These are phyloP conservation scores for Caenorhabditis tropicalis DNA, from an alignment of 1,140 invertebrate genomes.

Conservation along the genomic window DNA sequence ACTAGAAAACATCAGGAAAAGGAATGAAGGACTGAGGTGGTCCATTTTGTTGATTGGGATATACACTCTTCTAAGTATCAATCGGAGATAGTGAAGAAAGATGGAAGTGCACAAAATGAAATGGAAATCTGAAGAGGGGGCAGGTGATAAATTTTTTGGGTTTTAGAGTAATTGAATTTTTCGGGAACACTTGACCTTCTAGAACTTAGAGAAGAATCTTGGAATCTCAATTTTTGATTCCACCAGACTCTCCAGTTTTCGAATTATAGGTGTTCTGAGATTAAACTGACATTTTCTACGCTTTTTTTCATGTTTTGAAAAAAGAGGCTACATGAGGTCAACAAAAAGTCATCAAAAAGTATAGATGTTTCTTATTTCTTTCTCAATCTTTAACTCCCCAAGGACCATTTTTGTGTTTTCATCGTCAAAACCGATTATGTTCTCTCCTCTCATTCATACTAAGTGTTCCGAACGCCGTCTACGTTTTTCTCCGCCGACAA, in stretches of 20 bases:
- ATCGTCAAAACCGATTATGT: neutral
- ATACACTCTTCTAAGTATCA: neutral
- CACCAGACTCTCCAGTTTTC: too few relatives aligned
- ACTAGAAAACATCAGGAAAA: neutral
- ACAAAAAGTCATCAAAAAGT: neutral
- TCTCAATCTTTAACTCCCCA: neutral
- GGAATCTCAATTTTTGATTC: too few relatives aligned
- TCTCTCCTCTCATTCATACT: neutral
- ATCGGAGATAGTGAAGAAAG: neutral
- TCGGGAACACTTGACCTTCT: too few relatives aligned
- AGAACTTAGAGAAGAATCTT: too few relatives aligned
- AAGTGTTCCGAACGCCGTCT: neutral
- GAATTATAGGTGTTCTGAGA: too few relatives aligned
- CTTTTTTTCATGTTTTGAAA: neutral
- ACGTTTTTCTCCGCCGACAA: neutral
- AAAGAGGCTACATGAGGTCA: neutral
- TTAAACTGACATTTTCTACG: too few relatives aligned
- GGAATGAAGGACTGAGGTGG: neutral
- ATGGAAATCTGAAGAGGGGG: neutral
- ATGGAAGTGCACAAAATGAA: neutral
- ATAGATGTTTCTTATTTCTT: neutral
- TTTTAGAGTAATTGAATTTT: neutral
- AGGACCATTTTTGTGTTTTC: neutral
- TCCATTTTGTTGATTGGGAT: conserved; percentile 25
- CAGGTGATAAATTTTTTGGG: neutral